A percentile compares a stretch with the other conserved stretches of the same genome.
phyloP scores from a whole-genome alignment of 2,888 invertebrate species.

The Ceriagrion tenellum region DNA sequence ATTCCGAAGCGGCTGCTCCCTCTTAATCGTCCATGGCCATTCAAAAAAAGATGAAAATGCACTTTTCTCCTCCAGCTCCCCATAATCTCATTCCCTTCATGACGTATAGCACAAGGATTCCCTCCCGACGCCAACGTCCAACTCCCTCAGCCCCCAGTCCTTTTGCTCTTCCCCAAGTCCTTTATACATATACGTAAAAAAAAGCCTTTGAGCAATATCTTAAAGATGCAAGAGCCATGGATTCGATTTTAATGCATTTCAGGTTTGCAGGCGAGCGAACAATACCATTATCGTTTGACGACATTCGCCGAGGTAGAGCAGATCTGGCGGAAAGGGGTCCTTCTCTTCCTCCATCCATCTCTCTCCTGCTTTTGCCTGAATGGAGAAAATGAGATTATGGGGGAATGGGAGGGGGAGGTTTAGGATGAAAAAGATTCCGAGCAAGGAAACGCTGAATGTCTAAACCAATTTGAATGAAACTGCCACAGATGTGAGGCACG shows the following conservation, averaged over 20 bases:
- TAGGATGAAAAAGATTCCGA: neutral
- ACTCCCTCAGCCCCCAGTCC: neutral
- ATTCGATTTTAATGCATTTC: constrained; percentile 36
- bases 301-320: neutral
- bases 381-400: neutral
- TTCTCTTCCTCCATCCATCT: neutral
- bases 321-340: neutral
- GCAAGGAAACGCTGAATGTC: neutral
- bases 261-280: neutral
- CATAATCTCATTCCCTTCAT: neutral
- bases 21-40: constrained; percentile 7
- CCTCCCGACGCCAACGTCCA: too few relatives aligned
- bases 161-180: too few relatives aligned
- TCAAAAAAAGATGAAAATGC: constrained; percentile 21
- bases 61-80: neutral
- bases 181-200: neutral
- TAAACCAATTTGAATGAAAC: neutral
- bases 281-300: constrained; percentile 13
- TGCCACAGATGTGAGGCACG: neutral
- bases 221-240: neutral
- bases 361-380: neutral
- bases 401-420: neutral
- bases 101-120: neutral
- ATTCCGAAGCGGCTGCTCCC: neutral
- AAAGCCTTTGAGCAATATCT: neutral